Evolutionary conservation across 2,888 invertebrate species (phyloP).

Genomic region (Bombyx huttoni): DNA sequence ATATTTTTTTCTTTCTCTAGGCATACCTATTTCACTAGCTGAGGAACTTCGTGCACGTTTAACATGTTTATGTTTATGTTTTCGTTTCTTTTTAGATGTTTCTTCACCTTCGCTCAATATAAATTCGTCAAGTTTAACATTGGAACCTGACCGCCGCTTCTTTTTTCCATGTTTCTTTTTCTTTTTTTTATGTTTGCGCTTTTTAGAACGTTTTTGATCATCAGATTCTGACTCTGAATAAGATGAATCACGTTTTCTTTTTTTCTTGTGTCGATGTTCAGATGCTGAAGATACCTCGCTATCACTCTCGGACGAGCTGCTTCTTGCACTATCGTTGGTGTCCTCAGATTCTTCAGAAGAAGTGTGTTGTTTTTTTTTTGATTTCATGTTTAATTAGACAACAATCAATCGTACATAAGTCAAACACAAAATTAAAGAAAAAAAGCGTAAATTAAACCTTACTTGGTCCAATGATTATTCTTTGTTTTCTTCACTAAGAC

Average conservation of each 20-base stretch:
- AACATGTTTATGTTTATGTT: constrained; percentile 54
- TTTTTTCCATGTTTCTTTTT: constrained; percentile 65
- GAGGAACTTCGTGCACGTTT: constrained; percentile 42
- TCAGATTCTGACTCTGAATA: constrained; percentile 56
- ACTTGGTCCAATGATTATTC: too few species aligned
- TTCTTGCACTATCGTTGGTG: constrained; percentile 44
- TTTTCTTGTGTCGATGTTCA: constrained; percentile 56
- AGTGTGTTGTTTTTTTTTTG: constrained; percentile 51
- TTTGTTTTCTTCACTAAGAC: too few species aligned
- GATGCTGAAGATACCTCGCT: constrained; percentile 51
- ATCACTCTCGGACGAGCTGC: constrained; percentile 54
- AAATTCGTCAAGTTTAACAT: constrained; percentile 10
- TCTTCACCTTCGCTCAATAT: constrained; percentile 48
- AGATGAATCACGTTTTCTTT: constrained; percentile 57
- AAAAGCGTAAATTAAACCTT: too few species aligned
- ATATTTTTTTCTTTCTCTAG: neutral
- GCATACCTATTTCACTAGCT: constrained; percentile 35
- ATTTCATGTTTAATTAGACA: constrained; percentile 34
- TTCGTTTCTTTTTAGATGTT: constrained; percentile 52
- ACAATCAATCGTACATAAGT: neutral
- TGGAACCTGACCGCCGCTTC: constrained; percentile 47
- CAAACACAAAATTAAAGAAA: neutral
- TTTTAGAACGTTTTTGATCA: constrained; percentile 50
- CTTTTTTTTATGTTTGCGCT: constrained; percentile 67
- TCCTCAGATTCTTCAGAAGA: constrained; percentile 59